Conservation (phyloP, 2,888 invertebrate species). For the Mimachlamys varia region DNA sequence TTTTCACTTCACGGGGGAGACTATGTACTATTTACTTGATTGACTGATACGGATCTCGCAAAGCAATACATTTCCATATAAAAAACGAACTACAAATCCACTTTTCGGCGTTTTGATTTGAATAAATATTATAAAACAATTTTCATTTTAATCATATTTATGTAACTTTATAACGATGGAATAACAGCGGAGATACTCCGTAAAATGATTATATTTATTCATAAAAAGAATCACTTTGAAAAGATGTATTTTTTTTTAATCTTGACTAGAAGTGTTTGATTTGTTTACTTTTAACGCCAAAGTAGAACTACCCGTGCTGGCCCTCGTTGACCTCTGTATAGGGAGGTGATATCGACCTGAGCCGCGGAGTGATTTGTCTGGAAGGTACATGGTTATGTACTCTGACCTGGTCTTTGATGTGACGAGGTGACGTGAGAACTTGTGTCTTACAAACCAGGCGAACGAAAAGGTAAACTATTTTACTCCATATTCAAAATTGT, state of each 20-base stretch:
- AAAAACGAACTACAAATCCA: no score
- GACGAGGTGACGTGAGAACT: background rate
- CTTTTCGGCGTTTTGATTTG: no score
- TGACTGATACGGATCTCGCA: no score
- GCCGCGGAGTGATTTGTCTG: constrained; percentile 28
- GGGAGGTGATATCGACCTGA: background rate
- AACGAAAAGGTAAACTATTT: background rate
- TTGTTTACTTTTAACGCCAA: constrained; percentile 2
- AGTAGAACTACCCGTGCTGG: background rate
- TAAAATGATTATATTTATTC: background rate
- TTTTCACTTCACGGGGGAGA: no score
- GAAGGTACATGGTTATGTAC: constrained; percentile 16
- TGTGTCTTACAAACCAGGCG: background rate
- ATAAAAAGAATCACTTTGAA: background rate
- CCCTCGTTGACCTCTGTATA: background rate
- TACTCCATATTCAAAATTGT: background rate
- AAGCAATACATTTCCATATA: no score
- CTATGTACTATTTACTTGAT: no score
- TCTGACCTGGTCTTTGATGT: constrained; percentile 6
- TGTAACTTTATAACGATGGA: no score
- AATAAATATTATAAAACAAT: no score
- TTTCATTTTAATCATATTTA: no score
- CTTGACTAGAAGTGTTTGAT: background rate
- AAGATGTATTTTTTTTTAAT: no score
- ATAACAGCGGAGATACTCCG: no score